A percentile compares a stretch with the other conserved stretches of the same genome.
Evolutionary conservation across 1,140 invertebrate genomes (phyloP).

Genomic region (Stegodyphus dumicola): DNA sequence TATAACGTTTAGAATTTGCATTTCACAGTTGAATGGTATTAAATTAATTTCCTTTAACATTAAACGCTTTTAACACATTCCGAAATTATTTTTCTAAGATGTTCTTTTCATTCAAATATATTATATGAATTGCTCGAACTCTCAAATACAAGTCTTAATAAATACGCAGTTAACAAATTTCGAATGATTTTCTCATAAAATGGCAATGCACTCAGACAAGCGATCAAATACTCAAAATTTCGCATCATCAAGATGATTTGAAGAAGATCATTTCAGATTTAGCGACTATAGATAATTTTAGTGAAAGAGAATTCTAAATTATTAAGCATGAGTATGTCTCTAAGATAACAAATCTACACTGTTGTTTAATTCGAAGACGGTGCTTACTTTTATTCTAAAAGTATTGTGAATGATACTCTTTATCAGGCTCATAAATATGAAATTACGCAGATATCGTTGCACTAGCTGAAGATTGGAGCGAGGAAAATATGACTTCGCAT

Average conservation of each 20-base stretch:
- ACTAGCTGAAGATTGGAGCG: neutral
- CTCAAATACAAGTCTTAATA: no score
- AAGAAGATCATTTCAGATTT: neutral
- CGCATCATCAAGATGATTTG: neutral
- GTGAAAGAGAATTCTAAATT: neutral
- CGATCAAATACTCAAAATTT: neutral
- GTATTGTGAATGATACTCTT: neutral
- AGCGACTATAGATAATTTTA: neutral
- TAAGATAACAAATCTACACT: neutral
- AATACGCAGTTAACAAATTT: no score
- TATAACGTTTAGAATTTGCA: neutral
- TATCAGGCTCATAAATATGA: conserved; percentile 12
- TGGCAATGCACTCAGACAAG: no score
- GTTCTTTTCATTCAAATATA: neutral
- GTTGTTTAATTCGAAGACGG: neutral
- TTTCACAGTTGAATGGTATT: neutral
- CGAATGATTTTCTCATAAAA: no score
- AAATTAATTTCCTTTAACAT: neutral
- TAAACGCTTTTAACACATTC: neutral
- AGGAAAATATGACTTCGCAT: neutral
- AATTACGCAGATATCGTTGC: conserved; percentile 1
- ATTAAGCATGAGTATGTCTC: neutral
- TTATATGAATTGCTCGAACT: neutral
- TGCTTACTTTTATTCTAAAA: neutral
- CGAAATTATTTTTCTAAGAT: neutral